Percentiles rank a stretch among this genome's conserved stretches.
Evolutionary conservation across 2,888 invertebrate species (phyloP).

Genomic region (Stenchaetothrips biformis): DNA sequence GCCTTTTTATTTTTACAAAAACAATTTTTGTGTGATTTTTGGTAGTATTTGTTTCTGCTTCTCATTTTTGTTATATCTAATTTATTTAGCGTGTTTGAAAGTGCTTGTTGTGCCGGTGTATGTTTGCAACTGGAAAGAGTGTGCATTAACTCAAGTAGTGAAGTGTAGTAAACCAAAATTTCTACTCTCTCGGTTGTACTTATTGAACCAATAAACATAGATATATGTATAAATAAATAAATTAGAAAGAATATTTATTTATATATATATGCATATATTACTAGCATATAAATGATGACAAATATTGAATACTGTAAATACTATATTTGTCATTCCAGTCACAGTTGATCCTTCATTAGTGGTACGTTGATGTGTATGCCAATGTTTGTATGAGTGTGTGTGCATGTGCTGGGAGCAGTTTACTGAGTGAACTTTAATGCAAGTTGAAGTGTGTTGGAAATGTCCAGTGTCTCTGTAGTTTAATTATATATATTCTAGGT

Average conservation of each 20-base stretch:
- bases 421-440: neutral
- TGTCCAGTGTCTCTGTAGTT: constrained; percentile 14
- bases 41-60: constrained; percentile 23
- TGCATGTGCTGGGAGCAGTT: neutral
- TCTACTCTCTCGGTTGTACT: constrained; percentile 20
- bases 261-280: constrained; percentile 6
- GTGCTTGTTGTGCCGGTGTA: constrained; percentile 14
- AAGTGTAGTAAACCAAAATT: constrained; percentile 8
- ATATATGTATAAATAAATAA: constrained; percentile 19
- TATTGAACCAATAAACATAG: constrained; percentile 3
- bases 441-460: neutral
- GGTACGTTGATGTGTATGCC: neutral
- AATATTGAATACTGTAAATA: constrained; percentile 10
- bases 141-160: neutral
- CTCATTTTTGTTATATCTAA: constrained; percentile 4
- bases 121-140: neutral
- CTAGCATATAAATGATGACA: constrained; percentile 16
- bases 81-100: constrained; percentile 16
- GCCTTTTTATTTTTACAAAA: constrained; percentile 4
- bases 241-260: constrained; percentile 10
- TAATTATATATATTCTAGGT: neutral
- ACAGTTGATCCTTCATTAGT: constrained; percentile 10
- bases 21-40: constrained; percentile 11
- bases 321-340: constrained; percentile 7
- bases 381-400: constrained; percentile 10